Evolutionary conservation across 2,888 invertebrate species (phyloP), one percentile per base, ranked within the genome.

Genomic region (Seira ritae): DNA sequence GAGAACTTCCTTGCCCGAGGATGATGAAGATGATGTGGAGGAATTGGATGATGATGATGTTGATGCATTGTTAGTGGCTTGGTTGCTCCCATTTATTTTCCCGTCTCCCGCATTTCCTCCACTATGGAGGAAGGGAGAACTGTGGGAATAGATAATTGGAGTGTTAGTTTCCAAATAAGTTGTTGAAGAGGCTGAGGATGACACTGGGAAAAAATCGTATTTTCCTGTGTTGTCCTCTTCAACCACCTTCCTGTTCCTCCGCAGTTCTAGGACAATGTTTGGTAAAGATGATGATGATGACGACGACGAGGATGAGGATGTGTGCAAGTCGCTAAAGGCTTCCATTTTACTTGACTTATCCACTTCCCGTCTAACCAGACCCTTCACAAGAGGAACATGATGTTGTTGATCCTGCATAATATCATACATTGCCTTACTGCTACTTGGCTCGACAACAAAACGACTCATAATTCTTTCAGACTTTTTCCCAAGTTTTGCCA

Each of bases 171-270:
- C 78, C 17, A 71, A 60, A 22, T 72, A 71, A 6, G 83, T 72
- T 50, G 76, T 77, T 24, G 77, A 42, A n/a, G 82, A 82, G 12
- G 67, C 50, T 46, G 66, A 74, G 22, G 74, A 75, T 70, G 80
- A 70, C 62, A 80, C 31, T 20, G 75, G 80, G 50, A 46, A 50
- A 55, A 80, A 75, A 50, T 80, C 65, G 17, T 12, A 55, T 55
- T 17, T 55, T 55, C 17, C 55, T 15, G 55, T n/a, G 12, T 55
- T 55, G 12, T 55, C 55, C 17, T 55, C 55, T 55, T 55, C 42
- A n/a, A n/a, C 31, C 31, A 31, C 31, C 8, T 31, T 31, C 31
- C 31, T 31, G 31, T 31, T 31, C 31, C 31, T 55, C 55, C n/a
- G 3, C n/a, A 55, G 15, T 8, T 31, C 31, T 2, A 55, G 15